Evolutionary conservation across 2,113 vertebrate genomes (phyloP).

Genomic region (Alces alces): DNA sequence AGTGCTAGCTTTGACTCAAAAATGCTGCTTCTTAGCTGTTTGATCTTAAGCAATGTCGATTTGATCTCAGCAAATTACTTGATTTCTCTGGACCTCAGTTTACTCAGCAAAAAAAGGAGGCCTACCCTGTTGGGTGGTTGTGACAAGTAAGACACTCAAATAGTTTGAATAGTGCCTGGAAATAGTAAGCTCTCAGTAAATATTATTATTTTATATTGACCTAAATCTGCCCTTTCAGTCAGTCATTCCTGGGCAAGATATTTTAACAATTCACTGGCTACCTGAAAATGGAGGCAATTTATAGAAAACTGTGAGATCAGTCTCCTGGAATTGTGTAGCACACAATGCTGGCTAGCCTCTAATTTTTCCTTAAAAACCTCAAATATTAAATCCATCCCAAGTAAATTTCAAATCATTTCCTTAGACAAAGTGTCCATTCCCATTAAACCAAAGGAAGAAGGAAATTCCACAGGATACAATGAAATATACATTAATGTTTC

Average conservation of each 20-base stretch:
- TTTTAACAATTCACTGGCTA: constrained; percentile 2
- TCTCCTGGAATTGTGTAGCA: neutral
- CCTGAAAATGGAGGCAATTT: neutral
- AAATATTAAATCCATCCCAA: neutral
- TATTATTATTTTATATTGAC: constrained; percentile 14
- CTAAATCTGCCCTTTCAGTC: constrained; percentile 17
- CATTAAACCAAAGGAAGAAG: constrained; percentile 43
- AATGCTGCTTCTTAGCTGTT: neutral
- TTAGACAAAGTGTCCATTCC: constrained; percentile 10
- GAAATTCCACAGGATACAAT: neutral
- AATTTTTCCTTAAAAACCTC: neutral
- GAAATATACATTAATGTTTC: constrained; percentile 4
- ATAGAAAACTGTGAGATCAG: neutral
- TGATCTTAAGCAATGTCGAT: constrained; percentile 18
- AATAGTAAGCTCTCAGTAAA: constrained; percentile 13
- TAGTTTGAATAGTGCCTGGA: neutral
- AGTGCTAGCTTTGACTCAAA: neutral
- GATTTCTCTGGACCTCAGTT: constrained; percentile 11
- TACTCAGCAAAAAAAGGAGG: constrained; percentile 19
- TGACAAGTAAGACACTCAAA: neutral
- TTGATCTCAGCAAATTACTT: constrained; percentile 1
- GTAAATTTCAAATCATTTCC: constrained; percentile 7
- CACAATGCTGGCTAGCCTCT: neutral
- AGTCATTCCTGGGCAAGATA: neutral
- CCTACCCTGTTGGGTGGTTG: neutral